These are phyloP conservation scores for Probosciger aterrimus DNA, from an alignment of 2,113 vertebrate genomes.

Conservation along the genomic window DNA sequence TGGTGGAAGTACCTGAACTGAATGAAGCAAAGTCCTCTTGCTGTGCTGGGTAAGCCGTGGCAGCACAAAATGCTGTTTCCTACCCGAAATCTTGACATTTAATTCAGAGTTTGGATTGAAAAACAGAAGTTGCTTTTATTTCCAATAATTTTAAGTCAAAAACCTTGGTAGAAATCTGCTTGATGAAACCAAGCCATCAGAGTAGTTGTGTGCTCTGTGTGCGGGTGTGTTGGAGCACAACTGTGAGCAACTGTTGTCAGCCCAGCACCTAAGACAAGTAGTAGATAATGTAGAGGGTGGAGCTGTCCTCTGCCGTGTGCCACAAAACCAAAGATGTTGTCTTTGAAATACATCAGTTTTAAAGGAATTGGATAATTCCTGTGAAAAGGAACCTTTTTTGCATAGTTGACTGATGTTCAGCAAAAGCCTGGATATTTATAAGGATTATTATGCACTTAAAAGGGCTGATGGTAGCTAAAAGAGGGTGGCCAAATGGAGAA, in stretches of 20 bases:
- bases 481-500: background rate
- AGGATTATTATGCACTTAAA: background rate
- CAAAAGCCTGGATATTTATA: background rate
- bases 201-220: background rate
- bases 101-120: background rate
- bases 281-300: fast-evolving
- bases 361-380: background rate
- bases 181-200: background rate
- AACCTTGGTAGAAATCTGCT: background rate
- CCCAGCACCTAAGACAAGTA: too few species aligned
- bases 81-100: background rate
- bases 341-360: background rate
- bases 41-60: background rate
- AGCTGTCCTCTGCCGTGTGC: background rate
- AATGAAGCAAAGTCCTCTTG: background rate
- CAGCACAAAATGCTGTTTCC: background rate
- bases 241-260: background rate
- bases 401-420: background rate
- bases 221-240: background rate
- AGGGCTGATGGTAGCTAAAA: background rate
- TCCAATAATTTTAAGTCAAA: background rate
- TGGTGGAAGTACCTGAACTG: background rate
- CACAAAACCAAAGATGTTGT: background rate
- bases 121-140: background rate
- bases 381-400: background rate